A percentile compares a stretch with the other conserved stretches of the same genome.
Evolutionary conservation across 2,888 invertebrate genomes (phyloP).

Genomic region (Papilio demoleus): DNA sequence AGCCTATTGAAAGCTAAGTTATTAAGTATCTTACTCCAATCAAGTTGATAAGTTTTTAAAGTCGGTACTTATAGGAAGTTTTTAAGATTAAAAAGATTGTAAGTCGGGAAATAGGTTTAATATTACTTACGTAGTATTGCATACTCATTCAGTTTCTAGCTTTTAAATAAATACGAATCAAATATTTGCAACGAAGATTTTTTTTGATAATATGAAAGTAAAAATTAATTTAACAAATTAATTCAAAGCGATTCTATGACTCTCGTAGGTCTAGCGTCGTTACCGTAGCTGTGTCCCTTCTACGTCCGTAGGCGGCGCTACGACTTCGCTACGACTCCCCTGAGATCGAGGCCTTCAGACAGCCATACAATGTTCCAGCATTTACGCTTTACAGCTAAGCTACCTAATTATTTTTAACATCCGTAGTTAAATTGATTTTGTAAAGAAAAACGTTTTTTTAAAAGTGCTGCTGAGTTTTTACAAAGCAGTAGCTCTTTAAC

Average conservation of each 20-base stretch:
- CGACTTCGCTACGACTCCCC: conserved; percentile 67
- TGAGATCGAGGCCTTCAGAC: conserved; percentile 65
- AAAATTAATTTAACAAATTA: not conserved
- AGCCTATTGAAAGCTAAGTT: conserved; percentile 17
- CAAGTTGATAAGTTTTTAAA: not conserved
- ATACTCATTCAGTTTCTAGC: no score
- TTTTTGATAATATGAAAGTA: no score
- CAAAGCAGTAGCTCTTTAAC: not conserved
- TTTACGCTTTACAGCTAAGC: conserved; percentile 64
- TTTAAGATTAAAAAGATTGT: conserved; percentile 1
- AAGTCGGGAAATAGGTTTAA: not conserved
- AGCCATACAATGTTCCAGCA: conserved; percentile 65
- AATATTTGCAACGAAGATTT: no score
- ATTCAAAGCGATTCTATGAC: conserved; percentile 43
- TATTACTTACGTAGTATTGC: no score
- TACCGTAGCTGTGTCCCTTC: conserved; percentile 72
- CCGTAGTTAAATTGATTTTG: conserved; percentile 50
- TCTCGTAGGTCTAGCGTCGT: conserved; percentile 63
- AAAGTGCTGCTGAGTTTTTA: not conserved
- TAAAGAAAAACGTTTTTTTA: conserved; percentile 2
- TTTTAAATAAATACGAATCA: no score
- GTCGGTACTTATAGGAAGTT: not conserved
- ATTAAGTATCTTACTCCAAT: conserved; percentile 12
- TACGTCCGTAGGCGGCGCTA: conserved; percentile 68
- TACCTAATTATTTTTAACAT: conserved; percentile 70